Evolutionary conservation across 2,113 vertebrate genomes (phyloP).

Genomic region (Apteryx mantelli): DNA sequence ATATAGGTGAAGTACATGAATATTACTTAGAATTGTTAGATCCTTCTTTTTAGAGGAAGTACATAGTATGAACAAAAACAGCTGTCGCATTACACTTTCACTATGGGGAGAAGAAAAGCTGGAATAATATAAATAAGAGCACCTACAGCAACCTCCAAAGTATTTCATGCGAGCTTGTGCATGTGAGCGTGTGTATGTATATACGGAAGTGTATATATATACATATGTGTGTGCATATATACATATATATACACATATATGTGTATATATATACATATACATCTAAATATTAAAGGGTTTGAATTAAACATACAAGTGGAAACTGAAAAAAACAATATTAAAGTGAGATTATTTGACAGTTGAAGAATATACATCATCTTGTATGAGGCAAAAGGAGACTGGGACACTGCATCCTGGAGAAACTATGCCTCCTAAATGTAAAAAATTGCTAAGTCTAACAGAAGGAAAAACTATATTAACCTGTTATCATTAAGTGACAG

Average conservation of each 20-base stretch:
- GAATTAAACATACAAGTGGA: not conserved
- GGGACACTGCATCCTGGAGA: fast-evolving
- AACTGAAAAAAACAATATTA: not conserved
- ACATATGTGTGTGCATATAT: not conserved
- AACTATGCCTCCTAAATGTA: not conserved
- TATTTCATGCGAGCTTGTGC: not conserved
- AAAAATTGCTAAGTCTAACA: not conserved
- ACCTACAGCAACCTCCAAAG: not conserved
- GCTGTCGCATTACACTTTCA: not conserved
- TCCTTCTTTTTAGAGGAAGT: not conserved
- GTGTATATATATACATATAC: not conserved
- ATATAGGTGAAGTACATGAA: not conserved
- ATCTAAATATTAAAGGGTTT: not conserved
- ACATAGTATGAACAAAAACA: not conserved
- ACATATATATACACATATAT: not conserved
- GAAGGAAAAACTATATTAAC: not conserved
- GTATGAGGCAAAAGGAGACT: not conserved
- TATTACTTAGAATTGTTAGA: not conserved
- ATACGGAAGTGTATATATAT: not conserved
- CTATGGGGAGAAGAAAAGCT: not conserved
- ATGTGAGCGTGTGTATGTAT: not conserved
- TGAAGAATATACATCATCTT: not conserved
- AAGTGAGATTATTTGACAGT: fast-evolving
- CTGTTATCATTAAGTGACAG: not conserved
- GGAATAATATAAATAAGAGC: not conserved